Evolutionary conservation across 2,113 vertebrate genomes (phyloP).

Genomic region (Labeo rohita): DNA sequence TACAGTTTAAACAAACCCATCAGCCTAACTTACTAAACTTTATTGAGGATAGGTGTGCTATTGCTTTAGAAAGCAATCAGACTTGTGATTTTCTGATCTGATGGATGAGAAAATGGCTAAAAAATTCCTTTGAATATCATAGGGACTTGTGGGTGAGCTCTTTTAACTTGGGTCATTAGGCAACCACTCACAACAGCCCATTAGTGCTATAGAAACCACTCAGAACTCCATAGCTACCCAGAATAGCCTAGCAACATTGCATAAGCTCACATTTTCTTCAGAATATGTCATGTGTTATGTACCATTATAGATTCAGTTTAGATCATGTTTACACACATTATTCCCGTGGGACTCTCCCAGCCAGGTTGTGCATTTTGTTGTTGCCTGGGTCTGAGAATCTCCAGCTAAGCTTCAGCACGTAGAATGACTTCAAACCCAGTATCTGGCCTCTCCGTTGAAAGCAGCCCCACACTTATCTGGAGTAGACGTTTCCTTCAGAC

Average conservation of each 20-base stretch:
- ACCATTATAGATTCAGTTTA: background rate
- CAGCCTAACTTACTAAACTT: background rate
- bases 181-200: background rate
- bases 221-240: background rate
- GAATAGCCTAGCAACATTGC: background rate
- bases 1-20: background rate
- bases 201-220: background rate
- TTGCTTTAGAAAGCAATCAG: background rate
- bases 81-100: background rate
- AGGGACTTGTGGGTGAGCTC: background rate
- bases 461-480: conserved; percentile 13
- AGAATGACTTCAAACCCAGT: background rate
- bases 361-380: background rate
- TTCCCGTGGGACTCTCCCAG: conserved; percentile 2
- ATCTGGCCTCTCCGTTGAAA: background rate
- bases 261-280: background rate
- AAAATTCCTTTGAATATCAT: background rate
- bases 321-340: background rate
- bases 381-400: background rate
- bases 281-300: background rate
- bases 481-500: conserved; percentile 29
- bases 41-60: background rate
- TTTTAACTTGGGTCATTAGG: background rate
- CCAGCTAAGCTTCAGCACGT: background rate
- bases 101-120: background rate